These are phyloP conservation scores for Pongo abelii DNA, from an alignment of 2,113 vertebrate species.

Conservation along the genomic window DNA sequence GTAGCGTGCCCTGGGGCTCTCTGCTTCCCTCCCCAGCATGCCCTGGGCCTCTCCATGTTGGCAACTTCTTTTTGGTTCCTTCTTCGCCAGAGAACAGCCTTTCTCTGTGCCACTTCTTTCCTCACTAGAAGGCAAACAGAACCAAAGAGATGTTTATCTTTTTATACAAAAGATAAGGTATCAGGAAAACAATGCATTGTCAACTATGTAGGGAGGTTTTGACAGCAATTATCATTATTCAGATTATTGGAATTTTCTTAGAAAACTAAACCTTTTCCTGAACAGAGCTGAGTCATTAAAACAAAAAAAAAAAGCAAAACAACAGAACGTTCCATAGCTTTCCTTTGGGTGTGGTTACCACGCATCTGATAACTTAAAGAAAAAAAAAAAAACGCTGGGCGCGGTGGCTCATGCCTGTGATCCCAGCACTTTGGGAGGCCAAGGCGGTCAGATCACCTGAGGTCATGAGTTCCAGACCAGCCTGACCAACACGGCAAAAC, in stretches of 20 bases:
- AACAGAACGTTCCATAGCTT: neutral
- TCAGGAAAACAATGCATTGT: neutral
- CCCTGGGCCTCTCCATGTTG: neutral
- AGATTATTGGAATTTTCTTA: slow-evolving; percentile 9
- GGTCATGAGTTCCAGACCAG: too few relatives aligned
- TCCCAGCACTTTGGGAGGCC: too few relatives aligned
- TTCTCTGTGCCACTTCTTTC: neutral
- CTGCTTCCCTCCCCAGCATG: neutral
- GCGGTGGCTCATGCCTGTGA: too few relatives aligned
- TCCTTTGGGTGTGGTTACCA: neutral
- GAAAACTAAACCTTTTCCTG: slow-evolving; percentile 14
- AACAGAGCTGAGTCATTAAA: neutral
- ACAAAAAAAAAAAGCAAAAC: neutral
- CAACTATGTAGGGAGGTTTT: neutral
- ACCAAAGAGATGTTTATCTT: neutral
- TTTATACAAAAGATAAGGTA: slow-evolving; percentile 36
- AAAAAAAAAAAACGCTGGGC: too few relatives aligned
- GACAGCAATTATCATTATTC: neutral
- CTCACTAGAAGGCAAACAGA: neutral
- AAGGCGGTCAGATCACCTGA: too few relatives aligned
- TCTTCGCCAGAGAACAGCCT: neutral
- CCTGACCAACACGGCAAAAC: too few relatives aligned
- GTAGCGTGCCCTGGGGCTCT: neutral
- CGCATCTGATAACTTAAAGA: neutral
- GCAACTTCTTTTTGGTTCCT: neutral